Conservation (phyloP, 2,113 vertebrate species). For the Pachycephala philippinensis region DNA sequence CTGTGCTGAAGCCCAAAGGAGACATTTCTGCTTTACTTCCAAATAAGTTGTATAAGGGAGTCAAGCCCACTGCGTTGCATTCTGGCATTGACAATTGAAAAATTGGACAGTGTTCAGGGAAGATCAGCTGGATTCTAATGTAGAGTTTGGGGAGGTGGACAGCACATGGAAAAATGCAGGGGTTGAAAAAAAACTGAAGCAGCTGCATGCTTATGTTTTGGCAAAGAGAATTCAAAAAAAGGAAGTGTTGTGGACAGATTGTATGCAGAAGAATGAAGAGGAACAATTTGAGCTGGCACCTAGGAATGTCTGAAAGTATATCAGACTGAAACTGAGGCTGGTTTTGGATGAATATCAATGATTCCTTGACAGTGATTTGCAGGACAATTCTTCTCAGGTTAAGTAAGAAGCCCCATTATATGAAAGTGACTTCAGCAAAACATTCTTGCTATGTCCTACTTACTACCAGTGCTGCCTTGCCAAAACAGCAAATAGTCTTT, state of each 20-base stretch:
- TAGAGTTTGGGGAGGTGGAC: neutral
- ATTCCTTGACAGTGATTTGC: neutral
- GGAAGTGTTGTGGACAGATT: neutral
- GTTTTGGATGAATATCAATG: neutral
- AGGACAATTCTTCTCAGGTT: neutral
- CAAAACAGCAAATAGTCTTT: neutral
- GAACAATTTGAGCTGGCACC: neutral
- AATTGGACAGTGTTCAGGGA: neutral
- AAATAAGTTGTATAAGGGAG: neutral
- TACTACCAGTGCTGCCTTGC: neutral
- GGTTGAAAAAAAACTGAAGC: neutral
- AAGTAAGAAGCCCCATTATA: neutral
- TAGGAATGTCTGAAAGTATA: neutral
- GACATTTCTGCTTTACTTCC: neutral
- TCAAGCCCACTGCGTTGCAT: neutral
- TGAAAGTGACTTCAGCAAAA: neutral
- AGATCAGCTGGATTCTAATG: constrained; percentile 31
- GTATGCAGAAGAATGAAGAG: neutral
- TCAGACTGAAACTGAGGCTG: neutral
- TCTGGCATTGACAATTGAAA: constrained; percentile 11
- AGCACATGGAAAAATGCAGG: constrained; percentile 12
- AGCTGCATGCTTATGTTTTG: constrained; percentile 30
- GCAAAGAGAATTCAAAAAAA: neutral
- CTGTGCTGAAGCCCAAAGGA: neutral
- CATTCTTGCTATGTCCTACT: neutral